Evolutionary conservation across 2,888 invertebrate species (phyloP), one percentile per base, ranked within the genome.

Genomic region (Lymantria monacha): DNA sequence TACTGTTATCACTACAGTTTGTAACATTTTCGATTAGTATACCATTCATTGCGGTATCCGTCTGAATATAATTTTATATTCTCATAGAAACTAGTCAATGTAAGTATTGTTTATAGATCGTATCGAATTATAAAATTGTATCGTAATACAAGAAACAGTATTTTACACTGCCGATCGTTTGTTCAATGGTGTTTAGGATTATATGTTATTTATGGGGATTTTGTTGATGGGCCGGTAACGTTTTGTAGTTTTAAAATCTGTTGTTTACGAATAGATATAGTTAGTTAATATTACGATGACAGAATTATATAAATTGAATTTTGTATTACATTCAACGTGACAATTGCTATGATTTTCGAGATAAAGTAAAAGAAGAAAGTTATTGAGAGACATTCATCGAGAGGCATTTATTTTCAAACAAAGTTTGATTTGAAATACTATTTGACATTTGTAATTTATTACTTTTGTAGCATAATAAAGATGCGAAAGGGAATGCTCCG

Each of bases 131-230:
- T 55, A 51, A 12, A n/a, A 33, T 7, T 9, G 31, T 63, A 42
- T 30, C 46, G 11, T 71, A 48, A 57, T 80, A 66, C 49, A 42
- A 51, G 64, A 48, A 64, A 69, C 69, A 70, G 75, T 76, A 80
- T 77, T 81, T 76, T 79, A 83, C 73, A 76, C 66, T 76, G 77
- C 67, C 74, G 80, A 82, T 81, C 63, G 76, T 70, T 69, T 66
- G 62, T 74, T 79, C 73, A 79, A 79, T 80, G 68, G 76, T 74
- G 69, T 72, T 69, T 66, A 72, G 85, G 83, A 86, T 87, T 85
- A 83, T 77, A 68, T 56, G 78, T 80, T 80, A 85, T 86, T 85
- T 85, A 85, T 80, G 76, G 63, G 81, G 76, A 75, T 76, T 80
- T 76, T 65, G 55, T 63, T 74, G 74, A 76, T 75, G 72, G 68